phyloP scores from a whole-genome alignment of 1,140 invertebrate species.

The Ericerus pela region DNA sequence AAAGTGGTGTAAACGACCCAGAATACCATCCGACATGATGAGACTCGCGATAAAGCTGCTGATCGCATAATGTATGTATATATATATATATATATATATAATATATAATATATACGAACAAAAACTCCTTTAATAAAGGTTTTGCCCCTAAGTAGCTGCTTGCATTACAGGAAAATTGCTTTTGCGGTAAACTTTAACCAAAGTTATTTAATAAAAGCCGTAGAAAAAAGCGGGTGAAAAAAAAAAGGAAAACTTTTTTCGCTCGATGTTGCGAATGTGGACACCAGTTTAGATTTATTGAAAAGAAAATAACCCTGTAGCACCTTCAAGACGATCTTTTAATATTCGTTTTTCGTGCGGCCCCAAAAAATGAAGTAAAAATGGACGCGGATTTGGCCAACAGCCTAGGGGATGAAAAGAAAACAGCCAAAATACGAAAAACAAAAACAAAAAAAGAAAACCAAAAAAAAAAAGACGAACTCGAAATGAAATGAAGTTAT shows the following conservation, averaged over 20 bases:
- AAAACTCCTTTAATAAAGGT: constrained; percentile 5
- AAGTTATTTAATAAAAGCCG: constrained; percentile 12
- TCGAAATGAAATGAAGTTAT: too few relatives aligned
- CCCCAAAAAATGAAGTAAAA: not conserved
- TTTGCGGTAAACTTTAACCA: constrained; percentile 12
- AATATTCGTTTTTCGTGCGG: not conserved
- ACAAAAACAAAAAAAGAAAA: not conserved
- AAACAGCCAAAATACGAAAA: too few relatives aligned
- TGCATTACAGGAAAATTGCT: constrained; percentile 8
- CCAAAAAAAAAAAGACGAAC: not conserved
- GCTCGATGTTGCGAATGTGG: constrained; percentile 9
- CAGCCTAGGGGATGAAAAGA: too few relatives aligned
- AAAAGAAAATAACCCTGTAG: constrained; percentile 4
- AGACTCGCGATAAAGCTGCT: constrained; percentile 11
- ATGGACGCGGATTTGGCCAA: not conserved
- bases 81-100: too few relatives aligned
- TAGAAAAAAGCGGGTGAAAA: too few relatives aligned
- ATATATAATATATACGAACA: too few relatives aligned
- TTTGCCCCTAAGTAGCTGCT: constrained; percentile 11
- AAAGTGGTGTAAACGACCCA: constrained; percentile 9
- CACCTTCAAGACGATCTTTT: constrained; percentile 1
- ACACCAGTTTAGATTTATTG: constrained; percentile 11
- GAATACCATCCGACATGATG: constrained; percentile 11
- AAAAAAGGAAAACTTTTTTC: constrained; percentile 11
- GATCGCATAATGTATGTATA: too few relatives aligned